Evolutionary conservation across 2,113 vertebrate genomes (phyloP).

Genomic region (Agapornis roseicollis): DNA sequence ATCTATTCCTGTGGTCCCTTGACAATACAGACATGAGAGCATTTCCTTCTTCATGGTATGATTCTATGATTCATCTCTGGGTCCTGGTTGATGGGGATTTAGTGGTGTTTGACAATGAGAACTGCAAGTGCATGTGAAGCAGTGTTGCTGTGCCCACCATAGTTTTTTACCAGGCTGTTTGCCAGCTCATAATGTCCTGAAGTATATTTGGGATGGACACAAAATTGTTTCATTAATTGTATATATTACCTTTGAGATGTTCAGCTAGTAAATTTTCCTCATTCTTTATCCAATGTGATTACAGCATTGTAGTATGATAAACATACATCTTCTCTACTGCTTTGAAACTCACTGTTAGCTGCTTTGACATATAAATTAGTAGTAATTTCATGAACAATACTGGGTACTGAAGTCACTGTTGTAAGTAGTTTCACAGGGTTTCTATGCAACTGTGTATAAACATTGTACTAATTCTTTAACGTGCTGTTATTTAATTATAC

Average conservation of each 20-base stretch:
- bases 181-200: neutral
- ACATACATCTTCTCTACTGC: neutral
- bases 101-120: neutral
- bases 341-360: neutral
- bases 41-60: too few relatives aligned
- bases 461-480: conserved; percentile 26
- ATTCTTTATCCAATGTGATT: neutral
- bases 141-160: neutral
- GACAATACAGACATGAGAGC: neutral
- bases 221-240: neutral
- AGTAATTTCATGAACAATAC: neutral
- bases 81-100: neutral
- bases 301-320: neutral
- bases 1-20: neutral
- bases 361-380: neutral
- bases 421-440: neutral
- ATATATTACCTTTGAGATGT: neutral
- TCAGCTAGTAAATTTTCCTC: neutral
- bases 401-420: neutral
- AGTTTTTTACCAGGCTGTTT: neutral
- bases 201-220: neutral
- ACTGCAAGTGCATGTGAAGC: rapidly evolving
- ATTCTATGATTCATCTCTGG: neutral
- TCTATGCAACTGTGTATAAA: conserved; percentile 9
- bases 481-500: conserved; percentile 40